These are phyloP conservation scores for Telmatochromis sp. DNA, from an alignment of 2,113 vertebrate genomes.

Conservation along the genomic window DNA sequence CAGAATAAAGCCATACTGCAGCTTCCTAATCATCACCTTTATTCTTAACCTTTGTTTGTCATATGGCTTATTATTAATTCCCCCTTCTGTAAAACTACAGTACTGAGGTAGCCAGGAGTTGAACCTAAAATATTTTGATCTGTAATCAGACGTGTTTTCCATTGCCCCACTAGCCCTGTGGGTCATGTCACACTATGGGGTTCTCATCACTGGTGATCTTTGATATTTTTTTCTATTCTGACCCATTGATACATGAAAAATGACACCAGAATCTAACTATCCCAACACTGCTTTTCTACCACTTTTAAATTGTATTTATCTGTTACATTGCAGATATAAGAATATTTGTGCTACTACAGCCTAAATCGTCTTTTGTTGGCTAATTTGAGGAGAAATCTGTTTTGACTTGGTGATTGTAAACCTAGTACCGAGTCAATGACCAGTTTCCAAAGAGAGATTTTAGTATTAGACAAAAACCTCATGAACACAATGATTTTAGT, in stretches of 20 bases:
- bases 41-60: neutral
- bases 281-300: neutral
- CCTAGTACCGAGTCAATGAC: neutral
- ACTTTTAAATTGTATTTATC: neutral
- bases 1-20: neutral
- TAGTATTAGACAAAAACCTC: neutral
- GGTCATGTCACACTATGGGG: neutral
- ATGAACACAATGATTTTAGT: neutral
- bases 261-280: neutral
- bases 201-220: neutral
- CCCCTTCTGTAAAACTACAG: neutral
- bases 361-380: neutral
- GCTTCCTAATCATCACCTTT: neutral
- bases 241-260: neutral
- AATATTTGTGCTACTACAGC: neutral
- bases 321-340: neutral
- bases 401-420: neutral
- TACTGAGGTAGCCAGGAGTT: neutral
- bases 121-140: neutral
- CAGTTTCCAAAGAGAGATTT: neutral
- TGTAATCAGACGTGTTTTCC: neutral
- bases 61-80: neutral
- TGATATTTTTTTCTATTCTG: neutral
- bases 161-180: neutral
- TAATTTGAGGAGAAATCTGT: neutral